Evolutionary conservation across 2,888 invertebrate species (phyloP), one percentile per base, ranked within the genome.

Genomic region (Aleiodes alternator): DNA sequence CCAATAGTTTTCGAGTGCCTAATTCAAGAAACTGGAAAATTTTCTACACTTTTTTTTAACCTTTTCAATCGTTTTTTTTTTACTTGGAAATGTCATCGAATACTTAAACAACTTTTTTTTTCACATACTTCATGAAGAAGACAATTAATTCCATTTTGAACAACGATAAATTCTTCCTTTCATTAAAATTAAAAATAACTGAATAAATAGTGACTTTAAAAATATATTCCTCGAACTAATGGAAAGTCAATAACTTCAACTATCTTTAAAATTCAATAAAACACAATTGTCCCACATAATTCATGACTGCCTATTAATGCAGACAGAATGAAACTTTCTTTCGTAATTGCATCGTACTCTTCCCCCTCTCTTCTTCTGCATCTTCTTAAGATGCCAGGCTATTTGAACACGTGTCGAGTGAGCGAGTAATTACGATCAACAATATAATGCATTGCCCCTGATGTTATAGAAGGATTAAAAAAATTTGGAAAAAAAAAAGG

Each of bases 241-340:
- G 43, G 43, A 43, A 43, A 43, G 43, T 43, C 43, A 43, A 43
- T 43, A 59, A 29, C 34, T 31, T 14, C 4, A 57, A n/a, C 11
- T 4, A 14, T 31, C 11, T 31, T 29, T 59, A 38, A 14, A 34
- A 59, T 59, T 59, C 59, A 38, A 59, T 64, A 23, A 48, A 48
- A 23, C 64, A 14, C 43, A 48, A 23, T 3, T 69, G 14, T 31
- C 34, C 34, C 71, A 59, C 48, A 43, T 71, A 71, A 48, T 71
- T 71, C 31, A 59, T 71, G 43, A 50, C 14, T 12, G 16, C 48
- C 61, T 61, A 72, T 72, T 61, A 72, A 71, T 23, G 48, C 57
- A 29, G 34, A 61, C 51, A 51, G 61, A 59, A 71, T 71, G 59
- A 51, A 16, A 72, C 59, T 72, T 72, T 61, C 72, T 61, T 72